Percentiles rank a stretch among this genome's conserved stretches.
Evolutionary conservation across 2,888 invertebrate species (phyloP).

Genomic region (Campaea margaritaria): DNA sequence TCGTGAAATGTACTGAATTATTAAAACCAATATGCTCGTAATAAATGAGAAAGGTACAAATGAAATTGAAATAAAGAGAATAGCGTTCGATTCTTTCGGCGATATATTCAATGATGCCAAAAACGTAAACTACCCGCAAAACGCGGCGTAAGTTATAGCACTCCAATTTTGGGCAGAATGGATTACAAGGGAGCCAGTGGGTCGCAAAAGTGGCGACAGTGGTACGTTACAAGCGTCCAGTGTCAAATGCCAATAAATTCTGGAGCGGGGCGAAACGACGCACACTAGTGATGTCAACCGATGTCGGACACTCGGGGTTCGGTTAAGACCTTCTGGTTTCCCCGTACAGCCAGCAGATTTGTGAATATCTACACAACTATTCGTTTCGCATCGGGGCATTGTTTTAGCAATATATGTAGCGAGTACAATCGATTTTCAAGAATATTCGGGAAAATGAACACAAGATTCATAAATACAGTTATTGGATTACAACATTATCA

Average conservation of each 20-base stretch:
- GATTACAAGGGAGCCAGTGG: conserved; percentile 45
- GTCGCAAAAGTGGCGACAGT: conserved; percentile 42
- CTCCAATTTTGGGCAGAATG: conserved; percentile 45
- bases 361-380: not conserved
- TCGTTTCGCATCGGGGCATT: too few species aligned
- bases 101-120: conserved; percentile 6
- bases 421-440: too few species aligned
- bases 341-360: not conserved
- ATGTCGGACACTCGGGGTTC: conserved; percentile 7
- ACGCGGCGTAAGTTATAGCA: conserved; percentile 26
- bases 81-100: conserved; percentile 5
- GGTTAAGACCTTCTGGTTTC: not conserved
- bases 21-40: not conserved
- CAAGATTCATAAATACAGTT: too few species aligned
- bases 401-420: too few species aligned
- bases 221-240: conserved; percentile 46
- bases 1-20: too few species aligned
- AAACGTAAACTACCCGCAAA: conserved; percentile 27
- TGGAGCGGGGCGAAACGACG: conserved; percentile 10
- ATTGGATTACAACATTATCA: too few species aligned
- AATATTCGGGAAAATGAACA: too few species aligned
- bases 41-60: conserved; percentile 1
- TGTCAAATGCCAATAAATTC: conserved; percentile 54
- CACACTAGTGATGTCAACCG: conserved; percentile 20
- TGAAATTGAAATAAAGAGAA: conserved; percentile 2